Conservation (phyloP, 2,888 invertebrate genomes). For the Tenthredo livida region DNA sequence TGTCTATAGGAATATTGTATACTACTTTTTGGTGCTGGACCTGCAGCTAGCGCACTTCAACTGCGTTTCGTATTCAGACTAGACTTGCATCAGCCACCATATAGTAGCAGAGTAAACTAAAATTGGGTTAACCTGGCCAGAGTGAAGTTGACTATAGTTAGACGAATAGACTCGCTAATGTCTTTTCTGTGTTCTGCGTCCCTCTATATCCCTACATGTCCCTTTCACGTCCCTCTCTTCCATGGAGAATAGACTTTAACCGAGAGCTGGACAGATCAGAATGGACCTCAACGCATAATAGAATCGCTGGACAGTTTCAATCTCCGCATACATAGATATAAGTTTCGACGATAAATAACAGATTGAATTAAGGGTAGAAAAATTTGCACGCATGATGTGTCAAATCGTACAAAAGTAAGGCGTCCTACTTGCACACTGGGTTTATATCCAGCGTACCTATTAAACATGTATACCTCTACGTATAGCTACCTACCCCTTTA, state of each 20-base stretch:
- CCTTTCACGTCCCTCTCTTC: constrained; percentile 29
- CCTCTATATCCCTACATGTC: constrained; percentile 62
- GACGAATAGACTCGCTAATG: constrained; percentile 69
- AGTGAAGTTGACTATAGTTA: constrained; percentile 42
- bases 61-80: constrained; percentile 3
- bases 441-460: neutral
- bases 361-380: neutral
- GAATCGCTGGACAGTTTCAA: constrained; percentile 11
- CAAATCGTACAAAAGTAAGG: neutral
- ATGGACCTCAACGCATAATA: constrained; percentile 7
- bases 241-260: neutral
- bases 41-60: neutral
- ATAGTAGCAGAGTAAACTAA: constrained; percentile 23
- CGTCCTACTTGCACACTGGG: neutral
- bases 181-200: constrained; percentile 77
- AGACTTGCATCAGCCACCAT: constrained; percentile 11
- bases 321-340: neutral
- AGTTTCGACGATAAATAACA: neutral
- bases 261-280: neutral
- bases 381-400: neutral
- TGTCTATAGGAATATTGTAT: neutral
- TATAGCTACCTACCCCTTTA: neutral
- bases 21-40: neutral
- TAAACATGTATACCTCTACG: neutral
- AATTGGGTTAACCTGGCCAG: constrained; percentile 41